Evolutionary conservation across 2,888 invertebrate species (phyloP), one percentile per base, ranked within the genome.

Genomic region (Iselma pallidipennis): DNA sequence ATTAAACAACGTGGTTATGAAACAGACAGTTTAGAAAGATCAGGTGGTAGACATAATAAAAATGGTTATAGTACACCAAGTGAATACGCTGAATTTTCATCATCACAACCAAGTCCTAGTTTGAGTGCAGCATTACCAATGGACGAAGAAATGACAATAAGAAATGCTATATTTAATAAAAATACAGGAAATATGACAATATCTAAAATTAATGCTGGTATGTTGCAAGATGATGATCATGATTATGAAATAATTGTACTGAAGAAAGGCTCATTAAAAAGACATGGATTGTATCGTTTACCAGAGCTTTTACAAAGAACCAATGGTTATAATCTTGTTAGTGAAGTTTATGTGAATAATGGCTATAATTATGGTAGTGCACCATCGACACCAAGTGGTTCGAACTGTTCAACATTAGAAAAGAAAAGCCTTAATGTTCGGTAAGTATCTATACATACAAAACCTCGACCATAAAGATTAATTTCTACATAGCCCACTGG

Each of bases 71-170:
- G 83, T 25, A 87, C 88, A 4, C 86, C 89, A 0, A 85, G 86
- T 2, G 88, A 88, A 59, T 88, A 86, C 73, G 84, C 85, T 0
- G 90, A 90, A 69, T 79, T 88, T 4, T 85, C 89, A 0, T 87
- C 87, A 16, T 87, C 88, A 5, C 91, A 91, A 72, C 87, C 91
- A 0, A 91, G 91, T 73, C 91, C 91, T 2, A 89, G 89, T 66
- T 78, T 91, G 59, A 91, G 91, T 67, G 86, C 87, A 2, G 91
- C 91, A 1, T 78, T 92, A 57, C 92, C 92, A 0, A 83, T 92
- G 76, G 91, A 92, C 75, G 92, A 92, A 82, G 92, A 92, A 78
- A 82, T 92, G 67, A 92, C 91, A 23, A 91, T 92, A 84, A 85
- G 87, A 71, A 91, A 92, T 74, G 90, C 90, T 2, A 86, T 92